These are phyloP conservation scores for Panurus biarmicus DNA, from an alignment of 2,113 vertebrate genomes.

Conservation along the genomic window DNA sequence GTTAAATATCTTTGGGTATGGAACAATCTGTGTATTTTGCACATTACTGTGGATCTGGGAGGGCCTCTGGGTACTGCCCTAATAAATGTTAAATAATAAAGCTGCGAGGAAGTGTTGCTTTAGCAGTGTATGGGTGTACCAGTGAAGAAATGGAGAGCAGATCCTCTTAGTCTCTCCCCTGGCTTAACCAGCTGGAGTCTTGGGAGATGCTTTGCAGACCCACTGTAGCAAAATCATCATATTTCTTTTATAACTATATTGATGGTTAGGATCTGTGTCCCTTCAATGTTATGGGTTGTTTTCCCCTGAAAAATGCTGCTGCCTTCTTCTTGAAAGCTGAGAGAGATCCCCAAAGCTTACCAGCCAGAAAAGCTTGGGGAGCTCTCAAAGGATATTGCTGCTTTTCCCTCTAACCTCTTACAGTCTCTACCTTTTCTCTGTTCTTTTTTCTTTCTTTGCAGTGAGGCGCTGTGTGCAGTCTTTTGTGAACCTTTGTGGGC, in stretches of 20 bases:
- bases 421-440: constrained; percentile 27
- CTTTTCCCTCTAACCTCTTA: constrained; percentile 32
- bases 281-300: not conserved
- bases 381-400: constrained; percentile 47
- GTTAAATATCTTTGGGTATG: not conserved
- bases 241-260: not conserved
- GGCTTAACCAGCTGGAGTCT: not conserved
- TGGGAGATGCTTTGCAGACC: not conserved
- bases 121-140: not conserved
- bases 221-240: not conserved
- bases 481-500: constrained; percentile 58
- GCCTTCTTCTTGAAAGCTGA: not conserved
- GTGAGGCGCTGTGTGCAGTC: constrained; percentile 48
- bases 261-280: not conserved
- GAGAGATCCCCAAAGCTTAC: constrained; percentile 21
- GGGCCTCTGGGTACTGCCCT: not conserved
- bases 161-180: not conserved
- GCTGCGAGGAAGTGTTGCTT: not conserved
- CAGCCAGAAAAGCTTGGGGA: not conserved
- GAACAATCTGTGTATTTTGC: not conserved
- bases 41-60: not conserved
- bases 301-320: not conserved
- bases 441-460: constrained; percentile 36
- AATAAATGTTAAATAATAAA: not conserved
- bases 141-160: not conserved